Evolutionary conservation across 2,888 invertebrate species (phyloP).

Genomic region (Agelastica alni): DNA sequence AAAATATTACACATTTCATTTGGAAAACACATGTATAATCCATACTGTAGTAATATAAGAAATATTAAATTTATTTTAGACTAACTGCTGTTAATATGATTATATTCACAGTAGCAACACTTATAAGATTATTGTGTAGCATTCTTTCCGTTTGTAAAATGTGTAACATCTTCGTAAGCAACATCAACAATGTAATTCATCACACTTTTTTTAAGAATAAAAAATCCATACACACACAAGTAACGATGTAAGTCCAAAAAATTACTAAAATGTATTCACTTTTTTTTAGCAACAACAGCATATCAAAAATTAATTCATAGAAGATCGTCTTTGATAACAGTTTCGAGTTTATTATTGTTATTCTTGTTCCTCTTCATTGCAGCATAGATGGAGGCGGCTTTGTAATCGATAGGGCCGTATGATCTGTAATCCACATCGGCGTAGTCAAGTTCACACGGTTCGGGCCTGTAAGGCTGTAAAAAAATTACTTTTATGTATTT

Average conservation of each 20-base stretch:
- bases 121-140: too few relatives aligned
- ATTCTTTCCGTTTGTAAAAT: not conserved
- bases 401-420: constrained; percentile 91
- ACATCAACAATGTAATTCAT: not conserved
- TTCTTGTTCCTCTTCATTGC: constrained; percentile 70
- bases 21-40: too few relatives aligned
- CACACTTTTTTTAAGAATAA: not conserved
- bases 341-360: constrained; percentile 48
- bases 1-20: too few relatives aligned
- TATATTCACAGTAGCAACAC: too few relatives aligned
- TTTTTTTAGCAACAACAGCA: constrained; percentile 23
- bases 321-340: constrained; percentile 50
- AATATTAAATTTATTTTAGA: too few relatives aligned
- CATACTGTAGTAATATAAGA: too few relatives aligned
- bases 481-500: too few relatives aligned
- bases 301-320: constrained; percentile 42
- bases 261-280: not conserved
- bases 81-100: too few relatives aligned
- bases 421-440: constrained; percentile 88
- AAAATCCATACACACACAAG: not conserved
- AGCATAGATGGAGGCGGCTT: constrained; percentile 83
- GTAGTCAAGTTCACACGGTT: constrained; percentile 80
- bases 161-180: not conserved
- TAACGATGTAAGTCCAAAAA: not conserved
- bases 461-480: constrained; percentile 79